Percentiles rank a stretch among this genome's conserved stretches.
Conservation (phyloP, 2,888 invertebrate genomes). For the Eupithecia insigniata region DNA sequence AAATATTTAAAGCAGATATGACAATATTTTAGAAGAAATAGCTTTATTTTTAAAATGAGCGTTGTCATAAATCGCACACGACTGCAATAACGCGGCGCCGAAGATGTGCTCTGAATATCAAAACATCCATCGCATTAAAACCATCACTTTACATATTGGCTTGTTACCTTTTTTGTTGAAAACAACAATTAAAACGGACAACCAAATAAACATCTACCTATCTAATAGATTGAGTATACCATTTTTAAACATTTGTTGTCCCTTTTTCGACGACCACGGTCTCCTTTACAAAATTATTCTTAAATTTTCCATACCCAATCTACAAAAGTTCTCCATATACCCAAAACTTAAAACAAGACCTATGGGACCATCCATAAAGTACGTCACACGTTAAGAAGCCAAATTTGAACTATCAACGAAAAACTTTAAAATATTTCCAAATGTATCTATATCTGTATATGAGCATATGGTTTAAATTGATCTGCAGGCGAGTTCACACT, state of each 20-base stretch:
- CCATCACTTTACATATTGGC: constrained; percentile 60
- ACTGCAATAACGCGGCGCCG: constrained; percentile 74
- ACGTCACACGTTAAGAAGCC: too few relatives aligned
- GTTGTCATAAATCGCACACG: constrained; percentile 73
- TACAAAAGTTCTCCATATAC: background rate
- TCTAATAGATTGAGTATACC: background rate
- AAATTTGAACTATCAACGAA: too few relatives aligned
- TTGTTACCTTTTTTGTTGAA: constrained; percentile 14
- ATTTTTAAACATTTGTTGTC: background rate
- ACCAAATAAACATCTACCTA: background rate
- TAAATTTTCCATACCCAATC: background rate
- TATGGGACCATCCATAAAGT: too few relatives aligned
- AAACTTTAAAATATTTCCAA: too few relatives aligned
- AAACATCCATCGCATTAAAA: constrained; percentile 67
- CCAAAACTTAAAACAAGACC: background rate
- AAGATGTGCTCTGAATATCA: constrained; percentile 74
- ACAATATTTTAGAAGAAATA: constrained; percentile 82
- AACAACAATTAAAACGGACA: background rate
- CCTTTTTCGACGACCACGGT: background rate
- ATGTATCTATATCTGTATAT: too few relatives aligned
- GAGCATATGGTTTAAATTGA: too few relatives aligned
- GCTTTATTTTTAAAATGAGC: constrained; percentile 81
- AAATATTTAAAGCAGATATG: constrained; percentile 81
- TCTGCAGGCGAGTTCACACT: too few relatives aligned
- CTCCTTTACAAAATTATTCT: background rate